Base-by-base conservation (phyloP, 2,888 invertebrate species). In the Glaucopsyche alexis region DNA sequence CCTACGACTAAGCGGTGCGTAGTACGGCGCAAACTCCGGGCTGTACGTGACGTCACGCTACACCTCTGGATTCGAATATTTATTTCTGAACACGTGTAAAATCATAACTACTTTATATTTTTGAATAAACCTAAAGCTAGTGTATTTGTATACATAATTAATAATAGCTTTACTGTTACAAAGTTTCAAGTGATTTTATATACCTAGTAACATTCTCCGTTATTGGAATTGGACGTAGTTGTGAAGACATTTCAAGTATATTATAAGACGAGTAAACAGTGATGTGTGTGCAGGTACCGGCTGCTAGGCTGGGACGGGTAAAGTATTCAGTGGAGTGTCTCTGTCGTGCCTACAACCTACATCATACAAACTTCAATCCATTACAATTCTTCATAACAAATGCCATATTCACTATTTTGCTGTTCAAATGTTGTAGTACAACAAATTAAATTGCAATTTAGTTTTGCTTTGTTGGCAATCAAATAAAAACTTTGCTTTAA, bases 241-340 rank as follows among this genome's bases (percentile, higher is more conserved):
- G 0, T 60, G 9, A 3, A 42, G n/a, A n/a, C n/a, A n/a, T n/a
- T n/a, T n/a, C 13, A 16, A 38, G n/a, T 70, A 38, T 40, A 29
- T 29, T 40, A 29, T 29, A n/a, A 72, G n/a, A 50, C 45, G 74
- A 45, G 78, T 74, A 77, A 75, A 72, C n/a, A 73, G 74, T 67
- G 67, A 72, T 86, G 85, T 81, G 74, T 86, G 80, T 87, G 80
- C 94, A 95, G 95, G 94, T 95, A 94, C 88, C 94, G 94, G 84
- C 95, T 95, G 85, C 94, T 95, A 85, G 95, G 95, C 92, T 95
- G 95, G 95, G 94, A 95, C 88, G 95, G 95, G 95, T 95, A 95
- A 95, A 83, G 94, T 94, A 91, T 83, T 78, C 72, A 82, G 77
- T 84, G 81, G 79, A 76, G 80, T 79, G 83, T 84, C 81, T 77